Conservation (phyloP, 2,797 vertebrate genomes). For the Enteromius treurensis region DNA sequence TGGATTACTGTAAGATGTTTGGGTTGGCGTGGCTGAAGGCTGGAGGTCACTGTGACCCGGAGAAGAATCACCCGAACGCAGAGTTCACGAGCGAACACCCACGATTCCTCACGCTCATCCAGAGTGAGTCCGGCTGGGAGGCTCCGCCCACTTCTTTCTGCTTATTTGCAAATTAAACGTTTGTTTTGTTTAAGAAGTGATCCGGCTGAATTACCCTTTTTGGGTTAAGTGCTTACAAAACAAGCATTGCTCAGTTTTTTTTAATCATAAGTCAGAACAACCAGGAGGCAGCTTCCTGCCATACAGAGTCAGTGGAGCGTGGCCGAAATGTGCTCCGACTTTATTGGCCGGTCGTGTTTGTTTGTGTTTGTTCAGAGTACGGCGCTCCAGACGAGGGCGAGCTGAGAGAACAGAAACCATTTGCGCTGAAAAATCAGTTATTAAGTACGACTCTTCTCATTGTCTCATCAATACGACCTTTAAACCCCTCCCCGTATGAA, state of each 20-base stretch:
- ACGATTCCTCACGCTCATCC: constrained; percentile 81
- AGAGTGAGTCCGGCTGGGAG: constrained; percentile 77
- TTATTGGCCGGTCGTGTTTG: not conserved
- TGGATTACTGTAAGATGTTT: constrained; percentile 92
- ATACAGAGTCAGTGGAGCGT: too few species aligned
- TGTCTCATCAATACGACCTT: not conserved
- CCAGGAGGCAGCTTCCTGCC: too few species aligned
- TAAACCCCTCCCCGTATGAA: rapidly evolving
- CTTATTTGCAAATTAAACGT: not conserved
- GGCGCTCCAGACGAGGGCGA: constrained; percentile 90
- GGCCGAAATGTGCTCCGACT: too few species aligned
- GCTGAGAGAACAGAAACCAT: constrained; percentile 78
- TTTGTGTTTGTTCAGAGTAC: constrained; percentile 75
- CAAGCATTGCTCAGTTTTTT: too few species aligned
- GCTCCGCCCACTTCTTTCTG: not conserved
- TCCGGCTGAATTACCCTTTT: too few species aligned
- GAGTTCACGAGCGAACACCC: constrained; percentile 85
- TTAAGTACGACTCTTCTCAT: constrained; percentile 80
- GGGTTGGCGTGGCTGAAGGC: constrained; percentile 86
- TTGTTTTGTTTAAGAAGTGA: too few species aligned
- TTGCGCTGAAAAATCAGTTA: constrained; percentile 88
- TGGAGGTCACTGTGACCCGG: constrained; percentile 78
- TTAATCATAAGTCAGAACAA: too few species aligned
- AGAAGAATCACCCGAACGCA: constrained; percentile 71
- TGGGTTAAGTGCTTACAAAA: too few species aligned